Base-by-base conservation (phyloP, 2,113 vertebrate genomes). In the Pelodiscus sinensis region DNA sequence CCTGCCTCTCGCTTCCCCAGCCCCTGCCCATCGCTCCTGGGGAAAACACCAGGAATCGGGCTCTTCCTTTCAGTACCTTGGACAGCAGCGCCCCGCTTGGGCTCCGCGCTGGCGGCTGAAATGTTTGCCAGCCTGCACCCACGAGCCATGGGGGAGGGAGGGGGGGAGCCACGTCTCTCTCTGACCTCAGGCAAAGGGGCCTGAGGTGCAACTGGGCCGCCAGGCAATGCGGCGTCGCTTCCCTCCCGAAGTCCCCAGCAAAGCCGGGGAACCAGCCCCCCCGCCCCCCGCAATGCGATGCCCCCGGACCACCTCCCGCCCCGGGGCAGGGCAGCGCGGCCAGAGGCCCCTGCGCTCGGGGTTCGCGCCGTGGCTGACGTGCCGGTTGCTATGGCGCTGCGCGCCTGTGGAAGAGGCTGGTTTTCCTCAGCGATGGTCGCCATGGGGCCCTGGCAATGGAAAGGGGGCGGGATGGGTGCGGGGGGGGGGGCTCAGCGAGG, bases 321-420 rank as follows among this genome's bases (percentile, higher is more conserved):
- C n/a, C 24, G 7, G 38, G 22, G 56, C 65, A 50, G 60, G 68
- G 56, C 79, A 83, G 19, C 38, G 38, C 38, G 38, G 38, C 38
- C 38, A 44, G 38, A 44, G 38, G 38, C 38, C 38, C 38, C 38
- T 44, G 38, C 38, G 38, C 38, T 44, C 38, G 38, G 38, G 38
- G 38, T 44, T 44, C 38, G 3, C 38, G 38, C 38, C 86, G 81
- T 73, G 82, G 91, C 96, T 97, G 98, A 98, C 96, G 96, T 95
- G 78, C 96, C 52, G 31, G 97, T 99, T 97, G 95, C 98, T 95
- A 98, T 98, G 98, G 98, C 88, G 95, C 98, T 97, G 82, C 14
- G 96, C 35, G 96, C 93, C 95, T 90, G 92, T 95, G 56, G 84
- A 86, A 95, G 97, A 96, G 95, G 97, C 96, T 93, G 96, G 96